Base-by-base conservation (phyloP, 2,888 invertebrate genomes). In the Dynastes grantii region DNA sequence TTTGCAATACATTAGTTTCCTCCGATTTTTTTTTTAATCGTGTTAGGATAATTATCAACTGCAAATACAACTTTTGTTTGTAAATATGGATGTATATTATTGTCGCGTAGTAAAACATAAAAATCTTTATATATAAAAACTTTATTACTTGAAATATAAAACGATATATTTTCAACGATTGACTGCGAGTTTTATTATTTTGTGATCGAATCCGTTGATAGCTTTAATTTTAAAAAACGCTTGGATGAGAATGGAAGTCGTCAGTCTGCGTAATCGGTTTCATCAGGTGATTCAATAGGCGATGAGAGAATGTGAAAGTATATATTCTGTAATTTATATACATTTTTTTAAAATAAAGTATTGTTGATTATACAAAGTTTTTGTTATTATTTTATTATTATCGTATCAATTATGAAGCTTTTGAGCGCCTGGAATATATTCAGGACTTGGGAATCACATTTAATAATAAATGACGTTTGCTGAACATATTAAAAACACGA, bases 271-370 rank as follows among this genome's bases (percentile, higher is more conserved):
- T 58, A 75, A 61, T 32, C 32, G 61, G 63, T 49, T 49, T 61
- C 22, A 45, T 75, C 45, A 75, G 49, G 45, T 37, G 49, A 75
- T 22, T 40, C 51, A 68, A 40, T 49, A 13, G 13, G 51, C 51
- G 27, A 51, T 13, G 13, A 51, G 51, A 51, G n/a, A 49, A 75
- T 53, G 45, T 45, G 45, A 27, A 40, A 58, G 68, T 32, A 45
- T 77, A 58, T 77, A 68, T 45, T 29, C 40, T 45, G 40, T 79
- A 65, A 79, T 79, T 79, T 79, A 79, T 79, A 79, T 79, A 79
- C 70, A 40, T 77, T 79, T 79, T 78, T 79, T 68, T 37, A 37
- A 70, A 79, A 77, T 77, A 79, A 79, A 79, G 40, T 63, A 73
- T 70, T 79, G 79, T 79, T 79, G 79, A 79, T 70, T 53, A 22